Percentiles rank a stretch among this genome's conserved stretches.
Conservation (phyloP, 2,113 vertebrate species). For the Dolichallabes microphthalmus region DNA sequence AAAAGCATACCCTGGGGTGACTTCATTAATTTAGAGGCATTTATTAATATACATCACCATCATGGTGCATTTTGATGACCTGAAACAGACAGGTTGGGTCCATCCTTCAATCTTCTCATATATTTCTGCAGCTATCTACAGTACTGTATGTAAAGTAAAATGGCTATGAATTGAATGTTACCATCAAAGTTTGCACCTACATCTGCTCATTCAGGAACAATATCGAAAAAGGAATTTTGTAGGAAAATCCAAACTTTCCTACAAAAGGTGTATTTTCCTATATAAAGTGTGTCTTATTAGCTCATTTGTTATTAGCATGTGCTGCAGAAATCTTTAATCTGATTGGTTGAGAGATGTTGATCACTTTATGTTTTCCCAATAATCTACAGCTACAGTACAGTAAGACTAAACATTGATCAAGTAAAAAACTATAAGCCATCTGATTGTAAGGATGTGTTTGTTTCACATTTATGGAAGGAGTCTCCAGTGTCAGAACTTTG, state of each 20-base stretch:
- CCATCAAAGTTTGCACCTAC: not conserved
- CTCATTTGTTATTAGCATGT: not conserved
- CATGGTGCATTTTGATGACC: constrained; percentile 39
- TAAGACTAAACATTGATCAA: not conserved
- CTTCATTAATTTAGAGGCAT: constrained; percentile 53
- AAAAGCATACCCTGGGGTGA: constrained; percentile 46
- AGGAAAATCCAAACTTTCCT: no score
- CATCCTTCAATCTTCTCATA: not conserved
- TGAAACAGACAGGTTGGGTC: constrained; percentile 36
- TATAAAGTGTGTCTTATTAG: not conserved
- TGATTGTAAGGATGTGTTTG: not conserved
- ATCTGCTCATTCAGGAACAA: not conserved
- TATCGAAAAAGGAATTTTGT: not conserved
- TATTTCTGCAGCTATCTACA: not conserved
- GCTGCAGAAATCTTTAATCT: not conserved
- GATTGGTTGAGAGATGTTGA: not conserved
- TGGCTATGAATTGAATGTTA: not conserved
- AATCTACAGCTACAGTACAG: not conserved
- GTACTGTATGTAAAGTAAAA: not conserved
- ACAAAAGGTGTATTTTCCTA: no score
- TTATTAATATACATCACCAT: constrained; percentile 48
- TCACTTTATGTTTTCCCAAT: not conserved
- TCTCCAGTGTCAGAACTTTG: not conserved
- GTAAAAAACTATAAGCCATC: not conserved
- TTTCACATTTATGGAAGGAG: no score